Evolutionary conservation across 30 jellyfish, hydroid and myxozoan genomes (phyloP).

Genomic region (Morbakka virulenta): DNA sequence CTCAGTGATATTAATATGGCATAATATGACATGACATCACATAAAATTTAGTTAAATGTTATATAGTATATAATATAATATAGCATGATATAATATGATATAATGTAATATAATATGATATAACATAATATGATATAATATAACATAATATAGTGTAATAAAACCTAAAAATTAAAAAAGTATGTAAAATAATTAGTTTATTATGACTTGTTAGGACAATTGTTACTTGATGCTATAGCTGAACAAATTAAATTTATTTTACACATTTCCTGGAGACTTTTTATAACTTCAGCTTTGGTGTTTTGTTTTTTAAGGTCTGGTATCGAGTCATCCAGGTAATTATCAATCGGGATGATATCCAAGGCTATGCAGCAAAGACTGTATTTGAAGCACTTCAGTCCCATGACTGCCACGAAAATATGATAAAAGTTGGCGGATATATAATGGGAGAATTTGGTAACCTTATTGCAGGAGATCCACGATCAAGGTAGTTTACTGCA

Average conservation of each 20-base stretch:
- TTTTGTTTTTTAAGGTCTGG: conserved; percentile 69
- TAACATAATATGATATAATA: too few species aligned
- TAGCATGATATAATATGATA: too few species aligned
- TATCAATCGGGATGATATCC: conserved; percentile 94
- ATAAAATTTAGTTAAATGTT: too few species aligned
- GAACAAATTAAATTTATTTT: neutral
- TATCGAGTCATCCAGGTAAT: conserved; percentile 96
- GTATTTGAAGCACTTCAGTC: conserved; percentile 92
- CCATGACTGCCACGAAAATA: conserved; percentile 93
- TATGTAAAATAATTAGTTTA: too few species aligned
- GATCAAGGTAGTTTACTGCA: conserved; percentile 68
- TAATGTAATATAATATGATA: too few species aligned
- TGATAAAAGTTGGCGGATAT: conserved; percentile 96
- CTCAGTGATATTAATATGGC: too few species aligned
- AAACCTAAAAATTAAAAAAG: too few species aligned
- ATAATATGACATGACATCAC: too few species aligned
- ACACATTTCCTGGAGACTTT: neutral
- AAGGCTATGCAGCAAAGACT: conserved; percentile 96
- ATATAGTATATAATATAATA: too few species aligned
- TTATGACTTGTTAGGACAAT: neutral
- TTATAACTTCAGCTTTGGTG: neutral
- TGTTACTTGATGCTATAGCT: neutral
- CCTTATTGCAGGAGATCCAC: conserved; percentile 95
- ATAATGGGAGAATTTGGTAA: conserved; percentile 94
- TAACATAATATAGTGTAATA: too few species aligned